Conservation (phyloP, 2,113 vertebrate genomes). For the Halichoerus grypus region DNA sequence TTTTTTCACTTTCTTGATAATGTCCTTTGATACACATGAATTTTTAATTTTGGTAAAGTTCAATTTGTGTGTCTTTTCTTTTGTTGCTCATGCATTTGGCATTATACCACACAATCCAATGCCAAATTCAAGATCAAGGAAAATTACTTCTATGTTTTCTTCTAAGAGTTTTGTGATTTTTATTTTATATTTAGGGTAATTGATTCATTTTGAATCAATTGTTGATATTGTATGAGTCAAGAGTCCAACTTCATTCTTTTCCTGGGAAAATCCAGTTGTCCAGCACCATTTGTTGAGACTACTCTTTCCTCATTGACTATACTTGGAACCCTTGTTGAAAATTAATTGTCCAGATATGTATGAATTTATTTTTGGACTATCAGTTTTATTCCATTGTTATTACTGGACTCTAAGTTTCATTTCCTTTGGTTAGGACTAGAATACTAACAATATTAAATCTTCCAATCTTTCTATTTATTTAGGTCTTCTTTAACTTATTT, state of each 20-base stretch:
- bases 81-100: neutral
- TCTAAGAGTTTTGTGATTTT: neutral
- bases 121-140: neutral
- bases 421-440: neutral
- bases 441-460: neutral
- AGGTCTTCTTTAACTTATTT: neutral
- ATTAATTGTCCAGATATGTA: neutral
- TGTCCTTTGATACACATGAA: neutral
- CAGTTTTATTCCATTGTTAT: neutral
- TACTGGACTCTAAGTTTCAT: neutral
- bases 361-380: neutral
- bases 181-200: neutral
- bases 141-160: neutral
- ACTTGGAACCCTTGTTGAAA: neutral
- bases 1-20: neutral
- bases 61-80: neutral
- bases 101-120: neutral
- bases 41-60: neutral
- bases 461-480: neutral
- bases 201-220: neutral
- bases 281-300: neutral
- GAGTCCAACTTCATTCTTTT: neutral
- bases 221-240: neutral
- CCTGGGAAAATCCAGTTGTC: neutral
- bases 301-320: neutral